A percentile compares a stretch with the other conserved stretches of the same genome.
Conservation (phyloP, 2,113 vertebrate species). For the Collichthys lucidus region DNA sequence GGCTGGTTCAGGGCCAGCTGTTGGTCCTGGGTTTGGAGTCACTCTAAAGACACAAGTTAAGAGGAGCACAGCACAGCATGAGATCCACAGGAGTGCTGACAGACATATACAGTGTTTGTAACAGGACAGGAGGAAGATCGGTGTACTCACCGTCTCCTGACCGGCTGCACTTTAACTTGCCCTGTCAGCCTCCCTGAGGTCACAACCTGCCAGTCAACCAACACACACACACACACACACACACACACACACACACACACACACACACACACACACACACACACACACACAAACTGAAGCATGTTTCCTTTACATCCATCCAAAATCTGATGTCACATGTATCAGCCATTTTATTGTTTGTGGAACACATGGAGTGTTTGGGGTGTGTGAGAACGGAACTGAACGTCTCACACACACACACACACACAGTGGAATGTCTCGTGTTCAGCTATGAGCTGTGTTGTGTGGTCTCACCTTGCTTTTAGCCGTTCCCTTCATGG, state of each 20-base stretch:
- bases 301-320: no score
- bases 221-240: background rate
- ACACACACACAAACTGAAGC: no score
- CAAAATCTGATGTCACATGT: no score
- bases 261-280: no score
- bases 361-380: no score
- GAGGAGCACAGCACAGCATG: background rate
- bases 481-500: conserved; percentile 54
- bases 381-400: no score
- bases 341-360: no score
- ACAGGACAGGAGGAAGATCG: background rate
- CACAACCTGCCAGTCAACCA: conserved; percentile 66
- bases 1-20: conserved; percentile 74
- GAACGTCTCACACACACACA: no score
- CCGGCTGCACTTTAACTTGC: conserved; percentile 18
- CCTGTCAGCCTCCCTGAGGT: conserved; percentile 78
- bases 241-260: no score
- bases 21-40: conserved; percentile 44
- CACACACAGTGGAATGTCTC: no score
- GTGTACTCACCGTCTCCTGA: conserved; percentile 55
- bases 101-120: background rate
- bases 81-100: background rate
- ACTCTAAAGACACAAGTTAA: conserved; percentile 59
- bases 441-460: no score
- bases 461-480: conserved; percentile 40